phyloP scores from a whole-genome alignment of 2,113 vertebrate genomes.

The Daubentonia madagascariensis region DNA sequence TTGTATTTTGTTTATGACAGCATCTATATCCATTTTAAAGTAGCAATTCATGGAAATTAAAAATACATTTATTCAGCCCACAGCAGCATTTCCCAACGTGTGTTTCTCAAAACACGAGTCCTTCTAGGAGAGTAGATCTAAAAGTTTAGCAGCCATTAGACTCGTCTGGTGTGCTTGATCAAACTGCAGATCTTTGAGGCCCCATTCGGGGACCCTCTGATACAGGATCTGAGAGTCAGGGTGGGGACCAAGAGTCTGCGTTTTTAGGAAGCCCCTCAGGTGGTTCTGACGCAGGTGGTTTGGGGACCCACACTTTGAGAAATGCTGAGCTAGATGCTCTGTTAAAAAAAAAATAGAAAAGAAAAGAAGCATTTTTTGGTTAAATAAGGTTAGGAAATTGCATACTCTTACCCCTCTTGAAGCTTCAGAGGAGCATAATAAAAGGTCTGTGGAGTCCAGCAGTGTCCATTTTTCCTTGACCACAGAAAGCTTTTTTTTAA shows the following conservation, averaged over 20 bases:
- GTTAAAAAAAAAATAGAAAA: neutral
- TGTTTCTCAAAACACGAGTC: neutral
- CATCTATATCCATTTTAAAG: neutral
- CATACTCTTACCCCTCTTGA: neutral
- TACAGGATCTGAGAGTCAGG: neutral
- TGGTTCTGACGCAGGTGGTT: neutral
- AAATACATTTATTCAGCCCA: neutral
- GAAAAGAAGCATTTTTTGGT: neutral
- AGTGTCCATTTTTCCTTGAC: neutral
- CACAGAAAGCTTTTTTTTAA: neutral
- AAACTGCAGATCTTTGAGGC: neutral
- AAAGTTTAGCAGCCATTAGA: neutral
- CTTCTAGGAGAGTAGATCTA: neutral
- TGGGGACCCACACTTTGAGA: neutral
- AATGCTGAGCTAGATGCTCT: neutral
- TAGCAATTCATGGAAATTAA: neutral
- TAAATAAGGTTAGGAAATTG: neutral
- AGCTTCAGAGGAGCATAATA: neutral
- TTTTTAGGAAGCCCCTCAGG: neutral
- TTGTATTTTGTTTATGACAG: conserved; percentile 24
- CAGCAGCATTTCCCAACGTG: neutral
- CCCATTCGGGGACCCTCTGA: neutral
- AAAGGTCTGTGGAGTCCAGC: neutral
- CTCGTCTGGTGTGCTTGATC: rapidly evolving
- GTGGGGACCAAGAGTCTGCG: neutral